A percentile compares a stretch with the other conserved stretches of the same genome.
These are phyloP conservation scores for Catamblyrhynchus diadema DNA, from an alignment of 2,797 vertebrate genomes.

Conservation along the genomic window DNA sequence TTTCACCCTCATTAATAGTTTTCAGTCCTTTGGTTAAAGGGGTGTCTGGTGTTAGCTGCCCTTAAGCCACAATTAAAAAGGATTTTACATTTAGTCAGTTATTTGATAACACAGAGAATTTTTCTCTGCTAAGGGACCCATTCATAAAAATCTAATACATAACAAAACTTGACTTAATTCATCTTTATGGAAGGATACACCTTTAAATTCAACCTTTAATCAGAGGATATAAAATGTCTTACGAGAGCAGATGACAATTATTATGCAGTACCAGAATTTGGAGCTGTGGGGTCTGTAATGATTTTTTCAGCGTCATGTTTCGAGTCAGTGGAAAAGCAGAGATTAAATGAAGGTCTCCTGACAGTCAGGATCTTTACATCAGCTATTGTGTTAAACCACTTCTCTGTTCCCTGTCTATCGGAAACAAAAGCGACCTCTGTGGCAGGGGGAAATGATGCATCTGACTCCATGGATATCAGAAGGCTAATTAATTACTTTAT, in stretches of 20 bases:
- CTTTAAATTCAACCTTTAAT: slow-evolving; percentile 2
- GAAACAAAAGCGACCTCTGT: neutral
- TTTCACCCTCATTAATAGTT: neutral
- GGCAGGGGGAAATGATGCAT: neutral
- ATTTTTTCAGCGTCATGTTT: neutral
- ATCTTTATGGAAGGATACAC: neutral
- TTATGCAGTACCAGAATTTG: neutral
- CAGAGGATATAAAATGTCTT: neutral
- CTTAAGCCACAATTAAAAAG: neutral
- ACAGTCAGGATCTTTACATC: neutral
- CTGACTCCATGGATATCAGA: neutral
- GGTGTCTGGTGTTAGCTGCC: neutral
- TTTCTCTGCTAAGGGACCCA: neutral
- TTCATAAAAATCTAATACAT: neutral
- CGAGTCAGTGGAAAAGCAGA: neutral
- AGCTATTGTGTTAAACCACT: neutral
- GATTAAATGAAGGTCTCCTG: neutral
- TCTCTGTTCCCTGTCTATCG: neutral
- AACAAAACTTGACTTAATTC: neutral
- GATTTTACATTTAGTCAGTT: neutral
- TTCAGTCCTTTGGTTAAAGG: neutral
- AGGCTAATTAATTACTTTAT: neutral
- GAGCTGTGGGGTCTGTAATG: neutral
- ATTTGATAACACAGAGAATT: neutral
- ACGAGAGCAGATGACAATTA: neutral